A percentile compares a stretch with the other conserved stretches of the same genome.
These are phyloP conservation scores for Drosophila trapezifrons DNA, from an alignment of 1,140 invertebrate species.

Conservation along the genomic window DNA sequence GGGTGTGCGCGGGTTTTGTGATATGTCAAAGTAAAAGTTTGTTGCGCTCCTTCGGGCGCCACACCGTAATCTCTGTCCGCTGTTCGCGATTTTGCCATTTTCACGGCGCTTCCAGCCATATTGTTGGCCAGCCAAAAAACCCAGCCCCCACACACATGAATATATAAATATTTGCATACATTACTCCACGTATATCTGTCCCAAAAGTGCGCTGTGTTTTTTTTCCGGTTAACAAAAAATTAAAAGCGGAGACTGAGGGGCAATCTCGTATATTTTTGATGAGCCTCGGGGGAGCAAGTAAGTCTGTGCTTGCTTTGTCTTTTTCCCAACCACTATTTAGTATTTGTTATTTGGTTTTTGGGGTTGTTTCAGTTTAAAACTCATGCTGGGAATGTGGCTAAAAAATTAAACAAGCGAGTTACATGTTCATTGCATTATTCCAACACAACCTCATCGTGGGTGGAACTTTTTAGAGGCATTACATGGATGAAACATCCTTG, in stretches of 20 bases:
- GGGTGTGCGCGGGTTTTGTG: constrained; percentile 36
- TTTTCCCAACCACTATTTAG: constrained; percentile 17
- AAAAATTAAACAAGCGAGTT: constrained; percentile 5
- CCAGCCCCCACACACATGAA: constrained; percentile 22
- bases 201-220: constrained; percentile 61
- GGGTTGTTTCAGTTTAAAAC: constrained; percentile 15
- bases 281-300: constrained; percentile 49
- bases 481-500: too few relatives aligned
- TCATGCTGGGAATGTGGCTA: not conserved
- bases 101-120: constrained; percentile 46
- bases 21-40: constrained; percentile 80
- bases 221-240: constrained; percentile 55
- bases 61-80: constrained; percentile 73
- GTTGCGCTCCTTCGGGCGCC: constrained; percentile 67
- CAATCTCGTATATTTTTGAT: constrained; percentile 57
- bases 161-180: constrained; percentile 53
- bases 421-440: constrained; percentile 1
- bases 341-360: not conserved
- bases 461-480: too few relatives aligned
- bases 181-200: constrained; percentile 62
- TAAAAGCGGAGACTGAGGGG: constrained; percentile 36
- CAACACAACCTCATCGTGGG: not conserved
- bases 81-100: constrained; percentile 72
- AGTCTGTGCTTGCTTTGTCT: constrained; percentile 32
- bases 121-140: constrained; percentile 23